phyloP scores from a whole-genome alignment of 1,140 invertebrate genomes.

The Paracyclopina nana region DNA sequence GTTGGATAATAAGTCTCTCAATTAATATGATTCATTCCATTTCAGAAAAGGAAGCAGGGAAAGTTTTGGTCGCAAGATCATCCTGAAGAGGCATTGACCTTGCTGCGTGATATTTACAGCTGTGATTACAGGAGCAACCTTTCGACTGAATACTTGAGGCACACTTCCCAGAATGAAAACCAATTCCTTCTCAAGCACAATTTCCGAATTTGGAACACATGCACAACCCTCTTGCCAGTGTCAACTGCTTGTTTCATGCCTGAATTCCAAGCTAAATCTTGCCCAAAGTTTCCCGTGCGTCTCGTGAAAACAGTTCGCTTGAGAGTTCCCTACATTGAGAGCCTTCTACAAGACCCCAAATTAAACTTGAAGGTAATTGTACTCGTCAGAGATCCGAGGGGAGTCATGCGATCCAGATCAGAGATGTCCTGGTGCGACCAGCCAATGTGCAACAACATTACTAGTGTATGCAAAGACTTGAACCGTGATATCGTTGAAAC shows the following conservation, averaged over 20 bases:
- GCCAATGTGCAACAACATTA: constrained; percentile 17
- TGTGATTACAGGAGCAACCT: background rate
- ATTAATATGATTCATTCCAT: too few relatives aligned
- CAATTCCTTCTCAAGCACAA: constrained; percentile 14
- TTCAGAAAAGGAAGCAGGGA: too few relatives aligned
- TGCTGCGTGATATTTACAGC: background rate
- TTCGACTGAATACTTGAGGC: background rate
- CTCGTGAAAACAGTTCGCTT: constrained; percentile 16
- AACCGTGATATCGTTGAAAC: constrained; percentile 16
- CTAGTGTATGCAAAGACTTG: constrained; percentile 20
- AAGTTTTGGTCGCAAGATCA: too few relatives aligned
- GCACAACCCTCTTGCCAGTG: background rate
- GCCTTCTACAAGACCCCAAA: constrained; percentile 2
- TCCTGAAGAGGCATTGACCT: background rate
- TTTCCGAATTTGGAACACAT: constrained; percentile 10
- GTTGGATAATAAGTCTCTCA: too few relatives aligned
- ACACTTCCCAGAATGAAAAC: background rate
- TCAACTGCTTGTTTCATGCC: constrained; percentile 16
- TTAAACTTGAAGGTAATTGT: constrained; percentile 20
- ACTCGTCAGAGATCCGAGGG: constrained; percentile 22
- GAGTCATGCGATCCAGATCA: constrained; percentile 20
- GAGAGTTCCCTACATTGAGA: background rate
- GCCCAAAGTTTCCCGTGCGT: constrained; percentile 11
- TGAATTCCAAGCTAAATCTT: constrained; percentile 5
- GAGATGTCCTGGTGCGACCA: constrained; percentile 21